Conservation (phyloP, 2,797 vertebrate species). For the Crax fasciolata region DNA sequence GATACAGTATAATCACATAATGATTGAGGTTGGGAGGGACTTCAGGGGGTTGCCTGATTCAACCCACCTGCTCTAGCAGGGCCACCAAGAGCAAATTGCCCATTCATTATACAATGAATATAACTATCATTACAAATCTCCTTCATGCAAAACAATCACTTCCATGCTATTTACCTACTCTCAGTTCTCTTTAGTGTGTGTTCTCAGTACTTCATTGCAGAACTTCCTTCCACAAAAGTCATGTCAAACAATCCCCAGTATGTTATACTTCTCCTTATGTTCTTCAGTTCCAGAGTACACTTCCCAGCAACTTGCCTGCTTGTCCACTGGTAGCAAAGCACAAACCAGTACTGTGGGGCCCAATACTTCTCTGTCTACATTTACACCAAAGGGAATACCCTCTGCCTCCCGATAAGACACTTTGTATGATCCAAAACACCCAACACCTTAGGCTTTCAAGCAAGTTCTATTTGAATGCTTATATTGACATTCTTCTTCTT, state of each 20-base stretch:
- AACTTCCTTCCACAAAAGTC: neutral
- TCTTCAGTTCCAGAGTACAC: neutral
- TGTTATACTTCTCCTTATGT: neutral
- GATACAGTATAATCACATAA: neutral
- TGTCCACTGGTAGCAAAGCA: neutral
- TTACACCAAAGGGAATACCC: neutral
- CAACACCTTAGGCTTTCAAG: conserved; percentile 33
- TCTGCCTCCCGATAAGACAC: neutral
- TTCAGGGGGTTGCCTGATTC: neutral
- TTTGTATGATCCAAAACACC: conserved; percentile 10
- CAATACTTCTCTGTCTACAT: neutral
- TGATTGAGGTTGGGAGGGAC: neutral
- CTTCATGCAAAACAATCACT: neutral
- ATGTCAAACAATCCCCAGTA: neutral
- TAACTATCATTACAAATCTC: neutral
- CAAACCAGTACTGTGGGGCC: neutral
- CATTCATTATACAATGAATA: neutral
- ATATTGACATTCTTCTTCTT: conserved; percentile 32
- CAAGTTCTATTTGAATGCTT: conserved; percentile 20
- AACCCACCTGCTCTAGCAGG: neutral
- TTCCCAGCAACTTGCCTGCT: neutral
- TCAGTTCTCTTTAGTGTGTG: neutral
- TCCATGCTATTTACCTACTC: neutral
- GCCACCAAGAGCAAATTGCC: neutral
- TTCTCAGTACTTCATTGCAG: neutral